Evolutionary conservation across 2,888 invertebrate genomes (phyloP), one percentile per base, ranked within the genome.

Genomic region (Disparrhopalites patrizii): DNA sequence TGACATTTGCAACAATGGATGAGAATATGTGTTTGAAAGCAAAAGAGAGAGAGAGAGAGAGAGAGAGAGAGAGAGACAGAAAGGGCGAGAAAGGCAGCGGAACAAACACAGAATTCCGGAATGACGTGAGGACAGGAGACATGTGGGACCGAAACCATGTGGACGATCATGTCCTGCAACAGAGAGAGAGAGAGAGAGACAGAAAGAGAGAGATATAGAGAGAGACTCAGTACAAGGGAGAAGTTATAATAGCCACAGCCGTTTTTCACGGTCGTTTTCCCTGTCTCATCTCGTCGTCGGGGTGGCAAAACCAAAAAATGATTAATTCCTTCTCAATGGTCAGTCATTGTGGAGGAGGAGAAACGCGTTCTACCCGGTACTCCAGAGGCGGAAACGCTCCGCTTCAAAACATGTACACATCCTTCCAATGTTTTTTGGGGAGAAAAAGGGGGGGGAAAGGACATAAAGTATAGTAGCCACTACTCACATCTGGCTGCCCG

Each of bases 281-380:
- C 58, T 43, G 30, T n/a, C 58, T 27, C 20, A 7, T 40, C 33
- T 58, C 40, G 43, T 58, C 40, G 43, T 28, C 58, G 30, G 58
- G 38, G 58, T 58, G 58, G 58, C 43, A 58, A 58, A 58, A 25
- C 18, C 47, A 8, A 20, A n/a, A 27, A 58, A 38, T 58, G 58
- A 58, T 58, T 58, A 58, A 58, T 58, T 58, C 47, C n/a, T 40
- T 58, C 27, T 33, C 43, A 58, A 58, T 58, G 58, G 58, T 58
- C 58, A 56, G 56, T 38, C 56, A 58, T 23, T 57, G n/a, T 20
- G n/a, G 23, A 23, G 23, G 47, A 23, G 20, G 23, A 25, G 13
- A 47, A 47, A 23, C 25, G 20, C 23, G 20, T n/a, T 47, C 43
- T 43, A 18, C n/a, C 3, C 5, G 4, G 3, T 40, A 10, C 40